These are phyloP conservation scores for Bombus ignitus DNA, from an alignment of 1,140 invertebrate genomes.

Conservation along the genomic window DNA sequence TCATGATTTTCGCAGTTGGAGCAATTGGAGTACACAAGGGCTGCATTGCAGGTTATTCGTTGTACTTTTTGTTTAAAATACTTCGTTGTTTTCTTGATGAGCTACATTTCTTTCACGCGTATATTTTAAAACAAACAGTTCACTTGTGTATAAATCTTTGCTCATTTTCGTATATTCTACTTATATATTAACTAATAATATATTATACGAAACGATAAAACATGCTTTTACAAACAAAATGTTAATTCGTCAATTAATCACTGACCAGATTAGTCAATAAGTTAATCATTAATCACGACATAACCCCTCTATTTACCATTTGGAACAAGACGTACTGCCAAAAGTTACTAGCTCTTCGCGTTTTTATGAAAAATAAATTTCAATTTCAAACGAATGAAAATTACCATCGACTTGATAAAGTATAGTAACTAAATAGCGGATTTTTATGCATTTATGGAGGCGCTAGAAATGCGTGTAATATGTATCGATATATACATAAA, in stretches of 20 bases:
- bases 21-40: constrained; percentile 36
- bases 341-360: background rate
- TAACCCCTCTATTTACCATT: background rate
- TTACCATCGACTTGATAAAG: background rate
- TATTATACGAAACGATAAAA: too few relatives aligned
- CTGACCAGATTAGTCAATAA: background rate
- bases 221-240: background rate
- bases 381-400: background rate
- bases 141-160: background rate
- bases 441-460: too few relatives aligned
- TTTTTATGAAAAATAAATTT: background rate
- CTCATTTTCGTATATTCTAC: background rate
- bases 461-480: too few relatives aligned
- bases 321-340: background rate
- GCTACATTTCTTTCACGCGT: too few relatives aligned
- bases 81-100: background rate
- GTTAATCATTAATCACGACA: background rate
- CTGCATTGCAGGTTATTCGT: constrained; percentile 58
- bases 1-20: constrained; percentile 50
- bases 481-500: too few relatives aligned
- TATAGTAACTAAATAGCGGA: background rate
- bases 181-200: too few relatives aligned
- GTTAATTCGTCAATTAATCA: background rate
- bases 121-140: background rate
- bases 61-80: constrained; percentile 25